These are phyloP conservation scores for Terebella lapidaria DNA, from an alignment of 2,888 invertebrate genomes.

Conservation along the genomic window DNA sequence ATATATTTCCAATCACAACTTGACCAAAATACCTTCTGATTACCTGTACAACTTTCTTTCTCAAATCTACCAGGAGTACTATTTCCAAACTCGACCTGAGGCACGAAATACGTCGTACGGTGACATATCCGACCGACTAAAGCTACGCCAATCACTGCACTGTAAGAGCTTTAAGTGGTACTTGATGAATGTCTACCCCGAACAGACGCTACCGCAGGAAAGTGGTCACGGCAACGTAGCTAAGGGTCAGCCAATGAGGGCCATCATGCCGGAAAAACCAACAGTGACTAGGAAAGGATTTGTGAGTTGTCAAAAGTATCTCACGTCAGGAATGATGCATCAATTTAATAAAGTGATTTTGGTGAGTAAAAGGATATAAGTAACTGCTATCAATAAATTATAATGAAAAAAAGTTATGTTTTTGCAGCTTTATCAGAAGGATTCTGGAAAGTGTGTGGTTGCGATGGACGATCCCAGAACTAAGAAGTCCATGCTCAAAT, in stretches of 20 bases:
- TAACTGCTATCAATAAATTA: conserved; percentile 4
- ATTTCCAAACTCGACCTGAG: conserved; percentile 63
- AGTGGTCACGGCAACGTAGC: conserved; percentile 7
- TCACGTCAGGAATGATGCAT: too few species aligned
- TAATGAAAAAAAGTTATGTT: neutral
- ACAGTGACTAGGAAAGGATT: neutral
- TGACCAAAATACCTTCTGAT: too few species aligned
- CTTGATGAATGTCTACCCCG: conserved; percentile 70
- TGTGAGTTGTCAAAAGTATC: neutral
- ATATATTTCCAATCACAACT: too few species aligned
- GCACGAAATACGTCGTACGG: conserved; percentile 62
- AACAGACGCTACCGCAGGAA: conserved; percentile 29
- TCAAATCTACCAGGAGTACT: too few species aligned
- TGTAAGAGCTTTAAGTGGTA: conserved; percentile 83
- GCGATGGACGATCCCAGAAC: neutral
- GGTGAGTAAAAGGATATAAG: too few species aligned
- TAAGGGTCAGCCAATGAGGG: conserved; percentile 1
- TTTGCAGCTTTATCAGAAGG: neutral
- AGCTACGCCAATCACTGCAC: conserved; percentile 67
- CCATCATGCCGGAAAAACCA: neutral
- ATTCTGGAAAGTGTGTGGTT: neutral
- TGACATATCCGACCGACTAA: conserved; percentile 70
- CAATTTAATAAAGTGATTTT: too few species aligned
- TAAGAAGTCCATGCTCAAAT: neutral
- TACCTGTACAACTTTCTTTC: too few species aligned